Conservation (phyloP, 1,140 invertebrate species). For the Heliconius hewitsoni region DNA sequence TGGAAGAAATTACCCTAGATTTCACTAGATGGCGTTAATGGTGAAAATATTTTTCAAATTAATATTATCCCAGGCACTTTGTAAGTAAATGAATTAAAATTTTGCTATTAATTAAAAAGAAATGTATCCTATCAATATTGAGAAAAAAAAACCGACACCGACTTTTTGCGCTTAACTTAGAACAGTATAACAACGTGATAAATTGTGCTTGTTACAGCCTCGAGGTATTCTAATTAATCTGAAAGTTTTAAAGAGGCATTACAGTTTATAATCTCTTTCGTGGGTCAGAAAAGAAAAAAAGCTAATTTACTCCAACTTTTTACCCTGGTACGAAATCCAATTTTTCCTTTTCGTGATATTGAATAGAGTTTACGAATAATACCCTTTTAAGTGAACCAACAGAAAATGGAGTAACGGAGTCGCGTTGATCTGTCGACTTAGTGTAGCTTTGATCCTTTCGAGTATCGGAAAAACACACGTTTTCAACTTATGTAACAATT, state of each 20-base stretch:
- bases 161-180: not conserved
- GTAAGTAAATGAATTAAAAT: not conserved
- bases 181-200: not conserved
- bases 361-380: slow-evolving; percentile 24
- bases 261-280: slow-evolving; percentile 35
- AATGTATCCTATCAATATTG: not conserved
- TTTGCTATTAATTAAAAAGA: not conserved
- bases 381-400: slow-evolving; percentile 9
- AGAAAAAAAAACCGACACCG: not conserved
- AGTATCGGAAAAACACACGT: not conserved
- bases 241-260: slow-evolving; percentile 36
- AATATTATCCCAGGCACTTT: not conserved
- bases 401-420: not conserved
- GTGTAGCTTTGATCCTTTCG: slow-evolving; percentile 8
- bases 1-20: slow-evolving; percentile 37
- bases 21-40: not conserved
- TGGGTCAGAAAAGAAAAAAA: slow-evolving; percentile 31
- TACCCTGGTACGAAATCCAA: slow-evolving; percentile 39
- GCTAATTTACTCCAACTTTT: slow-evolving; percentile 44
- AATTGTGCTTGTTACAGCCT: slow-evolving; percentile 10
- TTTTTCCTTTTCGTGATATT: slow-evolving; percentile 35
- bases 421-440: slow-evolving; percentile 14
- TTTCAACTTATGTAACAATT: not conserved
- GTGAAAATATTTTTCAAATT: not conserved
- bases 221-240: slow-evolving; percentile 18